phyloP scores from a whole-genome alignment of 2,113 vertebrate species.

The Colinus virginianus region DNA sequence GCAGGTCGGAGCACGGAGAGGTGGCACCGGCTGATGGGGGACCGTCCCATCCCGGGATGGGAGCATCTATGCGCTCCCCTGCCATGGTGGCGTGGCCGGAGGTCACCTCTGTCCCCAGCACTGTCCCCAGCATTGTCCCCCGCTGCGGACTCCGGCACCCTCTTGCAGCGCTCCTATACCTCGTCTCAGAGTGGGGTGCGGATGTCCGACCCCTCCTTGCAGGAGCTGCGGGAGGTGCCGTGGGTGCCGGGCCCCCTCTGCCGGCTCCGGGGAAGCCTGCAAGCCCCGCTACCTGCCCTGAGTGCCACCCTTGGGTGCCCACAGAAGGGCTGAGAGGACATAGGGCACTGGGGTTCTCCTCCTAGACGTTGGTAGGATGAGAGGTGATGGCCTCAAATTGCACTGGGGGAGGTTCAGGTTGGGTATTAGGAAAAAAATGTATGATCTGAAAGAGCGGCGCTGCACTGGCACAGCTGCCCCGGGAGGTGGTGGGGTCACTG shows the following conservation, averaged over 20 bases:
- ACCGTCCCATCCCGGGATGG: accelerated
- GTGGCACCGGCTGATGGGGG: accelerated
- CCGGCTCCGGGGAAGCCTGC: conserved; percentile 11
- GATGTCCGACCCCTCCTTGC: conserved; percentile 17
- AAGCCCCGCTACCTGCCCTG: background rate
- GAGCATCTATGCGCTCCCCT: accelerated
- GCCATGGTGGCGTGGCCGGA: background rate
- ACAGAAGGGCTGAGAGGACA: accelerated
- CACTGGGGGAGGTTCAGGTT: background rate
- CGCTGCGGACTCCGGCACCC: background rate
- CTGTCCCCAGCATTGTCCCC: background rate
- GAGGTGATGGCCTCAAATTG: background rate
- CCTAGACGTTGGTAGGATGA: background rate
- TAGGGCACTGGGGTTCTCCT: background rate
- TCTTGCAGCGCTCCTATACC: background rate
- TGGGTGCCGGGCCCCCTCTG: conserved; percentile 60
- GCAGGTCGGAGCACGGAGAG: accelerated
- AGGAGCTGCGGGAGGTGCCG: background rate
- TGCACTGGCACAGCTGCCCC: no score
- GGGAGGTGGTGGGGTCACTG: no score
- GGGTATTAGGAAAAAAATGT: no score
- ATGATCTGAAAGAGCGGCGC: no score
- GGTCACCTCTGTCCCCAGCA: background rate
- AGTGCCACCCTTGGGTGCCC: background rate
- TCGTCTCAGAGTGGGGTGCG: background rate